Base-by-base conservation (phyloP, 2,797 vertebrate genomes). In the Staurois parvus region DNA sequence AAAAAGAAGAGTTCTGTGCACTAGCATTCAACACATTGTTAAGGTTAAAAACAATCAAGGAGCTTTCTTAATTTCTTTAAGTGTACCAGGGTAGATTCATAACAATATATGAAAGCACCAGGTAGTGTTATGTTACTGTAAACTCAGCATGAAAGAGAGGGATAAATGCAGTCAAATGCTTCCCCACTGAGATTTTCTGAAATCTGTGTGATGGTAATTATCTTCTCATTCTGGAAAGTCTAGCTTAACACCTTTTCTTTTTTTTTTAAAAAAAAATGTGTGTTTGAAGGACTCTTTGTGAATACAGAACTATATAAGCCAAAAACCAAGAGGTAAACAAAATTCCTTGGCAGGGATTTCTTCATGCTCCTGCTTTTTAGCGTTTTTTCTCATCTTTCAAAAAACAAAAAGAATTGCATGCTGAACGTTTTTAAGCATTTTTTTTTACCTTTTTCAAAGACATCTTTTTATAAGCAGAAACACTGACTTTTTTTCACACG, bases 121-220 rank as follows among this genome's bases (percentile, higher is more conserved):
- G 85, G 75, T 79, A 78, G 64, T 79, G 56, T 87, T 83, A 83
- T 87, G 73, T 34, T 79, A 87, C 85, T 87, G 85, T 87, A 87
- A 87, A 87, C 75, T 83, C 85, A 84, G 85, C 81, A 87, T 74
- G 85, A 79, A 87, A 66, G 26, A 79, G 70, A 73, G 24, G 81
- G 30, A 84, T 83, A 84, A 79, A 84, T 79, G 81, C 69, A 87
- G 76, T 83, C 70, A 87, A 79, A 79, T 69, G 76, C 42, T 32
- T 79, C 70, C 85, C 85, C 59, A 72, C 85, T 59, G 85, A 79
- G 85, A 83, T 72, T 87, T 67, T 66, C 66, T 83, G 32, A 73
- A 86, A 83, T 75, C 70, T 83, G 59, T 72, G 72, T 81, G 73
- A 81, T 81, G 59, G 75, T 70, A 83, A 87, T 87, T 87, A 83